Conservation (phyloP, 2,888 invertebrate species). For the Trileptium ribeirensis region DNA sequence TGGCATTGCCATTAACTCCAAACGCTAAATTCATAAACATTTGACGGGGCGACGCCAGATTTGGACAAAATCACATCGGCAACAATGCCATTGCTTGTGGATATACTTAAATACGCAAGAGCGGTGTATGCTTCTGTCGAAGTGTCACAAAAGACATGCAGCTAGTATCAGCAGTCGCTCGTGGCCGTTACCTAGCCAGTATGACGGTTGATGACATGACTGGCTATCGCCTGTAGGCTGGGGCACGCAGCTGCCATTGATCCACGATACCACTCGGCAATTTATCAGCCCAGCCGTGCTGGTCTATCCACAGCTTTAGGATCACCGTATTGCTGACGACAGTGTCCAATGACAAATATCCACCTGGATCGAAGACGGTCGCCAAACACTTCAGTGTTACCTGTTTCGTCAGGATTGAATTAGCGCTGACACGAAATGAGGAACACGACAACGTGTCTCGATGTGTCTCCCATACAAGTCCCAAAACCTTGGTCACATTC, state of each 20-base stretch:
- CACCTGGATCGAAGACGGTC: background rate
- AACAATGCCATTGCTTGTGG: background rate
- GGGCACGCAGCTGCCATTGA: background rate
- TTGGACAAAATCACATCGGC: background rate
- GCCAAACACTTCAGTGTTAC: background rate
- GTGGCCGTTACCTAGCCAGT: background rate
- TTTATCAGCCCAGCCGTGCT: background rate
- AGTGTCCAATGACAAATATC: background rate
- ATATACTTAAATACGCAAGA: background rate
- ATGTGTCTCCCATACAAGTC: background rate
- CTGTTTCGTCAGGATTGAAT: background rate
- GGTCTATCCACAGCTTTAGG: background rate
- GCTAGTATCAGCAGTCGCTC: background rate
- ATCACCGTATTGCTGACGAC: background rate
- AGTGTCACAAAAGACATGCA: background rate
- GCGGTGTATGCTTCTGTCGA: background rate
- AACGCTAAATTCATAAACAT: constrained; percentile 19
- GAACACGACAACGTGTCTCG: background rate
- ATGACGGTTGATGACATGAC: background rate
- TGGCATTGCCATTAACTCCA: background rate
- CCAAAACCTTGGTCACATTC: background rate
- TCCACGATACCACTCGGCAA: background rate
- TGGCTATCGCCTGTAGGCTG: background rate
- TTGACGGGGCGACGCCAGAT: background rate
- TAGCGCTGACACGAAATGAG: background rate